Percentiles rank a stretch among this genome's conserved stretches.
phyloP scores from a whole-genome alignment of 2,113 vertebrate genomes.

The Heptranchias perlo region DNA sequence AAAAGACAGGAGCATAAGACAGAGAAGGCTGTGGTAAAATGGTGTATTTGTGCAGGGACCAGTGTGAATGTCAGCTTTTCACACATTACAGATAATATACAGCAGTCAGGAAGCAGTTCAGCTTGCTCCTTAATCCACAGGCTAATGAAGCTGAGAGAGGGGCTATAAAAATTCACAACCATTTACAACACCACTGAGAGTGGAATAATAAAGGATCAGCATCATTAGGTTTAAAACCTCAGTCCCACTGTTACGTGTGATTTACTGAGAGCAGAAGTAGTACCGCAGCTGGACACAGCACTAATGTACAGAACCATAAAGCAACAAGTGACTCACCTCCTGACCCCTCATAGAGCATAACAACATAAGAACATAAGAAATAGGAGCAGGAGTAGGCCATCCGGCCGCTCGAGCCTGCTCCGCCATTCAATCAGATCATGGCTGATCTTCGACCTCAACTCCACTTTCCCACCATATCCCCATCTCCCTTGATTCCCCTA shows the following conservation, averaged over 20 bases:
- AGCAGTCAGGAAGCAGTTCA: background rate
- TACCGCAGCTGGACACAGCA: background rate
- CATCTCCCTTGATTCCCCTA: too few species aligned
- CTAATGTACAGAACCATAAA: background rate
- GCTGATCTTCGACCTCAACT: too few species aligned
- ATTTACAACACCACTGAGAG: background rate
- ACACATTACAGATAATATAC: background rate
- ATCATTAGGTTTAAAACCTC: background rate
- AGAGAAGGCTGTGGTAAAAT: background rate
- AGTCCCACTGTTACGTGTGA: background rate
- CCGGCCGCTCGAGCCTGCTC: too few species aligned
- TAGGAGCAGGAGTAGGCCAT: too few species aligned
- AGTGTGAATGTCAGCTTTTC: background rate
- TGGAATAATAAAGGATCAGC: background rate
- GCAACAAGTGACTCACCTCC: background rate
- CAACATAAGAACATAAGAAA: too few species aligned
- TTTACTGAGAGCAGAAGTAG: background rate
- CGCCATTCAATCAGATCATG: too few species aligned
- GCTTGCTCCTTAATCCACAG: background rate
- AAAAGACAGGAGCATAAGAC: background rate
- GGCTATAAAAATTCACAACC: background rate
- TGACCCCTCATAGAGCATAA: background rate
- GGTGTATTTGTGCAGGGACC: background rate
- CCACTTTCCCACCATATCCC: too few species aligned
- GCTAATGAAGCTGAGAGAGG: background rate